A percentile compares a stretch with the other conserved stretches of the same genome.
Evolutionary conservation across 2,888 invertebrate species (phyloP).

Genomic region (Melanchra persicariae): DNA sequence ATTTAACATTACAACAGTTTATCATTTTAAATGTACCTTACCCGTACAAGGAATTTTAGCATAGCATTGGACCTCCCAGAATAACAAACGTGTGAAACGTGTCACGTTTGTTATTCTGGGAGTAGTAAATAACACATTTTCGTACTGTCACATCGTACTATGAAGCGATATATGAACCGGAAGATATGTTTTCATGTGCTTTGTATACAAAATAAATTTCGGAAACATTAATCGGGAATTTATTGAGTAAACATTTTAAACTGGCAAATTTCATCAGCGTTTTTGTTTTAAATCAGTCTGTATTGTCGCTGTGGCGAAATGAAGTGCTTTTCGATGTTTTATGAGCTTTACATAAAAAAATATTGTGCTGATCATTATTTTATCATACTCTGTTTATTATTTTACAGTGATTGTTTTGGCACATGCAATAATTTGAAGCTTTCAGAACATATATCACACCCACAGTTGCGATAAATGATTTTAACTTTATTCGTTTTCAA

Average conservation of each 20-base stretch:
- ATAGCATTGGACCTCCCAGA: too few species aligned
- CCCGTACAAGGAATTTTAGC: too few species aligned
- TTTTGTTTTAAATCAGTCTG: slow-evolving; percentile 23
- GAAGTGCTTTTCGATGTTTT: slow-evolving; percentile 10
- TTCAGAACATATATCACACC: too few species aligned
- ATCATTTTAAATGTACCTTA: too few species aligned
- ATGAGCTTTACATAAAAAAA: slow-evolving; percentile 7
- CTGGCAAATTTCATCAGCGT: slow-evolving; percentile 9
- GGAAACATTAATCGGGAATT: slow-evolving; percentile 15
- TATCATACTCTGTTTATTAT: not conserved
- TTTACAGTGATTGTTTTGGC: not conserved
- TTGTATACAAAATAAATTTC: slow-evolving; percentile 24
- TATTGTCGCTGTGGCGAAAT: not conserved
- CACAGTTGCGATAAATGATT: too few species aligned
- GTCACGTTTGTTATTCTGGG: too few species aligned
- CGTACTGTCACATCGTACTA: too few species aligned
- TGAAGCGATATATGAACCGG: slow-evolving; percentile 7
- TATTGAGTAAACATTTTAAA: not conserved
- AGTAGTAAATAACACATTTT: too few species aligned
- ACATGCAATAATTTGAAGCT: not conserved
- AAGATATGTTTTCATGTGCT: slow-evolving; percentile 15
- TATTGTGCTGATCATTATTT: not conserved
- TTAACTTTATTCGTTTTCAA: not conserved
- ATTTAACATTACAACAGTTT: too few species aligned
- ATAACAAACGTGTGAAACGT: too few species aligned